These are phyloP conservation scores for Drosophila gunungcola DNA, from an alignment of 1,140 invertebrate species.

Conservation along the genomic window DNA sequence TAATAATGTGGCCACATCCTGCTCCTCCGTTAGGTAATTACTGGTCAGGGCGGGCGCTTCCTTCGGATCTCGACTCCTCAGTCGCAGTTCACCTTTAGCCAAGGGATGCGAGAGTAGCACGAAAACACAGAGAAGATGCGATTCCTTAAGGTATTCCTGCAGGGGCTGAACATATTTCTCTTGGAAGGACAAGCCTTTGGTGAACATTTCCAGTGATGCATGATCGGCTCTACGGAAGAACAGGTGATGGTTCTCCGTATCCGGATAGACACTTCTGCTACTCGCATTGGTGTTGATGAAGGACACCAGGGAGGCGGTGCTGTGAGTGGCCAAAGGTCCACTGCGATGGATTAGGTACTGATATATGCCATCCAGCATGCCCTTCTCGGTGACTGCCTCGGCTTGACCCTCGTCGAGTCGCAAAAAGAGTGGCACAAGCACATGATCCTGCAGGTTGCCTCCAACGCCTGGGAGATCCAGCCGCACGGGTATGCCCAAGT, in stretches of 20 bases:
- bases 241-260: constrained; percentile 74
- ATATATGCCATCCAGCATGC: constrained; percentile 54
- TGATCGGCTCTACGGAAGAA: constrained; percentile 48
- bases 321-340: constrained; percentile 86
- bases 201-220: constrained; percentile 21
- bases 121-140: constrained; percentile 85
- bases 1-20: constrained; percentile 88
- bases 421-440: constrained; percentile 81
- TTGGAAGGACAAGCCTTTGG: constrained; percentile 49
- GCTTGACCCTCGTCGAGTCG: constrained; percentile 38
- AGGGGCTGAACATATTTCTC: constrained; percentile 37
- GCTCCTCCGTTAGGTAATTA: constrained; percentile 88
- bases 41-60: constrained; percentile 90
- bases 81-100: constrained; percentile 88
- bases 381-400: constrained; percentile 30
- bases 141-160: constrained; percentile 7
- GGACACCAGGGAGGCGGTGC: constrained; percentile 55
- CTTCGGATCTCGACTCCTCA: constrained; percentile 89
- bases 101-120: constrained; percentile 90
- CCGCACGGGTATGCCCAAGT: constrained; percentile 83
- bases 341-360: constrained; percentile 70
- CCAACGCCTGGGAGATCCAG: constrained; percentile 87
- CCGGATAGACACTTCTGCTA: constrained; percentile 63
- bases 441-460: constrained; percentile 87
- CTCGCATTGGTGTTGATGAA: constrained; percentile 63